These are phyloP conservation scores for Hippocampus barbouri DNA, from an alignment of 2,113 vertebrate species.

Conservation along the genomic window DNA sequence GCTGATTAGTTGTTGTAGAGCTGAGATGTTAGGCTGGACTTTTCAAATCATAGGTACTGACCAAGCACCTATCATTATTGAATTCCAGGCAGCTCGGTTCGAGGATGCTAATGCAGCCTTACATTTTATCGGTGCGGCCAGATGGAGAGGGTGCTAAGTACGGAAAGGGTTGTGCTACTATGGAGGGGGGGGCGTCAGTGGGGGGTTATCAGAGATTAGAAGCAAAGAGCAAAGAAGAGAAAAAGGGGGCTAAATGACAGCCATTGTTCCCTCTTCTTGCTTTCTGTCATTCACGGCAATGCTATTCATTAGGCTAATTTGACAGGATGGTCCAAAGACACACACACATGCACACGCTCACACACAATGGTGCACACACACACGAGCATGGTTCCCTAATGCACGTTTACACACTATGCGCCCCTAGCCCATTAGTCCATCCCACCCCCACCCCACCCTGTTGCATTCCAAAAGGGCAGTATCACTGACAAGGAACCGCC, in stretches of 20 bases:
- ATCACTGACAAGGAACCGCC: conserved; percentile 69
- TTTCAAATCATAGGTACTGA: conserved; percentile 16
- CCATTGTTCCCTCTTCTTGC: conserved; percentile 70
- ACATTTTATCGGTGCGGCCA: conserved; percentile 12
- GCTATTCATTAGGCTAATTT: conserved; percentile 75
- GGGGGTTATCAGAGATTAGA: conserved; percentile 48
- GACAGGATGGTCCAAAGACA: conserved; percentile 58
- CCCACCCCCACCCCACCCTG: conserved; percentile 12
- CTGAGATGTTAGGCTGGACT: not conserved
- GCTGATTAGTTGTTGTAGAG: not conserved
- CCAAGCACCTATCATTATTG: conserved; percentile 22
- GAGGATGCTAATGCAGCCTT: conserved; percentile 28
- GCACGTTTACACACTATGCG: not conserved
- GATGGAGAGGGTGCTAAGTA: not conserved
- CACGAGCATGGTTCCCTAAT: not conserved
- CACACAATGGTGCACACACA: conserved; percentile 3
- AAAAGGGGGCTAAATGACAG: conserved; percentile 70
- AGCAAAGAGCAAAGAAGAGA: conserved; percentile 48
- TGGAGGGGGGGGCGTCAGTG: not conserved
- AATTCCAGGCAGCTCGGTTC: conserved; percentile 20
- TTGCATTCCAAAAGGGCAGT: conserved; percentile 61
- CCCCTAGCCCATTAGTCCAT: not conserved
- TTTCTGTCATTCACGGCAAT: conserved; percentile 73
- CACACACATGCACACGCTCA: conserved; percentile 1
- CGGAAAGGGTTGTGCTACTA: not conserved